phyloP scores from a whole-genome alignment of 2,888 invertebrate genomes.

The Slavum lentiscoides region DNA sequence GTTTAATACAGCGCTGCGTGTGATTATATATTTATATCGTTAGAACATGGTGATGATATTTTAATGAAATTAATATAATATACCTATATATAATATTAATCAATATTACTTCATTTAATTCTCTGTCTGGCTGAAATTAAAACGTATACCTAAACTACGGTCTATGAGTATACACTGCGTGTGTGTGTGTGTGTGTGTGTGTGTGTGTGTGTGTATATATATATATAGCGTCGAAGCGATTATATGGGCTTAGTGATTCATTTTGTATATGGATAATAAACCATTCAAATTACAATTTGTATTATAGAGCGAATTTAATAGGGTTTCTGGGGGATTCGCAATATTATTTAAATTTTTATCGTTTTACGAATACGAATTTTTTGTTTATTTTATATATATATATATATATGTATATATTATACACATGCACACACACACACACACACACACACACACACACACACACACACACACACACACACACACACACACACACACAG shows the following conservation, averaged over 20 bases:
- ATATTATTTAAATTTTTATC: slow-evolving; percentile 5
- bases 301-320: background rate
- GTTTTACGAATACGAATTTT: no score
- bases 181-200: background rate
- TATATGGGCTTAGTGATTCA: slow-evolving; percentile 6
- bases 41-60: background rate
- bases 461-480: no score
- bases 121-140: background rate
- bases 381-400: no score
- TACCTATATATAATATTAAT: slow-evolving; percentile 1
- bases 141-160: background rate
- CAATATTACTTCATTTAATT: background rate
- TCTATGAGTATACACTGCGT: no score
- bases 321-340: background rate
- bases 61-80: background rate
- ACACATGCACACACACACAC: no score
- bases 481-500: no score
- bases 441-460: no score
- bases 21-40: background rate
- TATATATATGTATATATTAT: no score
- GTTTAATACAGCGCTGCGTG: background rate
- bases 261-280: slow-evolving; percentile 28
- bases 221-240: background rate
- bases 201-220: no score
- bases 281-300: slow-evolving; percentile 1